Evolutionary conservation across 2,888 invertebrate species (phyloP), one percentile per base, ranked within the genome.

Genomic region (Drosophila conformis): DNA sequence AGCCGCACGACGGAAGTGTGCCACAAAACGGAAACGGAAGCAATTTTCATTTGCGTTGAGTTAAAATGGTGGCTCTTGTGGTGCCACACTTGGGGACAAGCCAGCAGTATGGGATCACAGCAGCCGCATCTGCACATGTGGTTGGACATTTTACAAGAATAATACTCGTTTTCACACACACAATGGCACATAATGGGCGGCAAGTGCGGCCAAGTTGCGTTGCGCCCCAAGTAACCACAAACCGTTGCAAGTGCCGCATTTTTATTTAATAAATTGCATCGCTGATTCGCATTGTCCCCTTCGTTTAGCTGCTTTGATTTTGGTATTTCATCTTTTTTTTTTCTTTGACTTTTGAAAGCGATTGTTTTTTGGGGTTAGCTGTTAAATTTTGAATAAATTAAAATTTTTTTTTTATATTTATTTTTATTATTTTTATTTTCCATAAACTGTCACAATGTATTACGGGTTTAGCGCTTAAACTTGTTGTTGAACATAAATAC

Each of bases 41-140:
- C 83, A 89, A 90, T 89, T 89, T 90, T 87, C 91, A 84, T 90
- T 81, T 89, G 83, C 80, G 87, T 80, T 76, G 75, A 87, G 78
- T 78, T 86, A 70, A 73, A 83, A 83, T 81, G 79, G 78, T 70
- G 76, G 79, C 82, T 70, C 67, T 68, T 76, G 83, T 76, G 83
- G 84, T 77, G 27, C 61, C 73, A 65, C 57, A 69, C 68, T 52
- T 42, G 35, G 49, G 58, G 42, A 51, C 36, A 53, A 21, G 42
- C 64, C 29, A 42, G 42, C 8, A 10, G 53, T 15, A 18, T 27
- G 18, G n/a, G 54, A 10, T 13, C 29, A 29, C 25, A 25, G 53
- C 40, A 13, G 35, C 36, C 58, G 56, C 56, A 66, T 64, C 56
- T 48, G 66, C 86, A 81, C 72, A 80, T 86, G 80, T 78, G 70